phyloP scores from a whole-genome alignment of 2,797 vertebrate genomes.

The Gambelia wislizenii region DNA sequence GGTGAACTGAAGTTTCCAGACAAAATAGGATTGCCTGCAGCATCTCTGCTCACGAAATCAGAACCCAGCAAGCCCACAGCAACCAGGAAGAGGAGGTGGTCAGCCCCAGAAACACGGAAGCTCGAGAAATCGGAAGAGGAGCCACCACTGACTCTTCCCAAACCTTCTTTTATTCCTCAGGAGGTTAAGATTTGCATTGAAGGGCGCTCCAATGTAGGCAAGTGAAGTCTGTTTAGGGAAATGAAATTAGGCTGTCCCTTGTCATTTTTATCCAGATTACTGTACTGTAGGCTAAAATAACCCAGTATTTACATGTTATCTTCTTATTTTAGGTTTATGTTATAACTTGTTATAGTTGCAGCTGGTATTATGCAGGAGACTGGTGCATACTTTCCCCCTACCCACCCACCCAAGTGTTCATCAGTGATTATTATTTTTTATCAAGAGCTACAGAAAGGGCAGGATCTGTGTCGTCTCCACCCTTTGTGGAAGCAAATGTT shows the following conservation, averaged over 20 bases:
- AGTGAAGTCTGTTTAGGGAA: conserved; percentile 86
- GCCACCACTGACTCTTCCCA: conserved; percentile 94
- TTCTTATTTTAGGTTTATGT: conserved; percentile 91
- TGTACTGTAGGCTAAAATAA: conserved; percentile 92
- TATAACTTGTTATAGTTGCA: conserved; percentile 89
- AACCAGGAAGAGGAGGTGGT: conserved; percentile 96
- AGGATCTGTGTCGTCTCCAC: conserved; percentile 70
- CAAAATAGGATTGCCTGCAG: conserved; percentile 81
- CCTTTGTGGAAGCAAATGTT: conserved; percentile 74
- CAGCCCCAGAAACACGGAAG: conserved; percentile 95
- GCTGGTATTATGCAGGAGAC: conserved; percentile 87
- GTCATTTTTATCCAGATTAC: conserved; percentile 90
- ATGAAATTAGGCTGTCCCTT: conserved; percentile 83
- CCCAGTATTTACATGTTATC: conserved; percentile 93
- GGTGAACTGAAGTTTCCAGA: conserved; percentile 90
- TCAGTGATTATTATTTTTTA: conserved; percentile 66
- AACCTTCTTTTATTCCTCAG: conserved; percentile 96
- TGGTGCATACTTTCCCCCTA: conserved; percentile 84
- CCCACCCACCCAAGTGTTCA: conserved; percentile 68
- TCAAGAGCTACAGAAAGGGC: conserved; percentile 74
- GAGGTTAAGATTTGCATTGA: conserved; percentile 99
- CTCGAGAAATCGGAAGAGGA: conserved; percentile 94
- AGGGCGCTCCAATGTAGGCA: conserved; percentile 97
- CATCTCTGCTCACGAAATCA: conserved; percentile 82
- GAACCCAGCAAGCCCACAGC: conserved; percentile 83